Percentiles rank a stretch among this genome's conserved stretches.
Evolutionary conservation across 2,113 vertebrate genomes (phyloP).

Genomic region (Scomber japonicus): DNA sequence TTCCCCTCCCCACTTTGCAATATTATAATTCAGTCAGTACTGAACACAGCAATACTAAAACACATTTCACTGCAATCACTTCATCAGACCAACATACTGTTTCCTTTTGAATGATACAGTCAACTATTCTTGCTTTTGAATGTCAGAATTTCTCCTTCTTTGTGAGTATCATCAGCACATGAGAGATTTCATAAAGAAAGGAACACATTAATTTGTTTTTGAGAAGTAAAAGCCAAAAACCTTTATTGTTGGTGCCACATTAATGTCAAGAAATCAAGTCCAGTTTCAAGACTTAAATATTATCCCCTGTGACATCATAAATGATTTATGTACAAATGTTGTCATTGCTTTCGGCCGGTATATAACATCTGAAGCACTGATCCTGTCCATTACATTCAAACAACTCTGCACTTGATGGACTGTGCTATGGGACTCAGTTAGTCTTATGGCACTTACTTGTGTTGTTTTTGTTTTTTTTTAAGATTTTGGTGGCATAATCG

Average conservation of each 20-base stretch:
- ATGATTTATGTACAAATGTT: constrained; percentile 11
- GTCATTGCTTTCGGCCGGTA: constrained; percentile 10
- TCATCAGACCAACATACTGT: not conserved
- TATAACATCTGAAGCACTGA: constrained; percentile 28
- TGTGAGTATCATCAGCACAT: not conserved
- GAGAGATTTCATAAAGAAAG: not conserved
- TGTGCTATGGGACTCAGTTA: no score
- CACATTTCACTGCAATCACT: not conserved
- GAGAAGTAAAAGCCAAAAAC: not conserved
- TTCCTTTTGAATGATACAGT: no score
- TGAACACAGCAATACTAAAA: not conserved
- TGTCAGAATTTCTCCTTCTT: not conserved
- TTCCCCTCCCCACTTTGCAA: not conserved
- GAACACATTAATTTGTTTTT: not conserved
- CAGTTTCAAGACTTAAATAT: constrained; percentile 22
- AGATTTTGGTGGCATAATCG: no score
- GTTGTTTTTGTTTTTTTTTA: no score
- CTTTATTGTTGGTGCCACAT: constrained; percentile 3
- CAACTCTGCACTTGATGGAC: no score
- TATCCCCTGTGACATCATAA: constrained; percentile 47
- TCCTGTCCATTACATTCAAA: not conserved
- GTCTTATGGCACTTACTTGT: no score
- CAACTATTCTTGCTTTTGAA: not conserved
- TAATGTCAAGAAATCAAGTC: constrained; percentile 44
- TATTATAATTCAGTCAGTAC: not conserved